Conservation (phyloP, 2,888 invertebrate genomes). For the Leucophenga maculata region DNA sequence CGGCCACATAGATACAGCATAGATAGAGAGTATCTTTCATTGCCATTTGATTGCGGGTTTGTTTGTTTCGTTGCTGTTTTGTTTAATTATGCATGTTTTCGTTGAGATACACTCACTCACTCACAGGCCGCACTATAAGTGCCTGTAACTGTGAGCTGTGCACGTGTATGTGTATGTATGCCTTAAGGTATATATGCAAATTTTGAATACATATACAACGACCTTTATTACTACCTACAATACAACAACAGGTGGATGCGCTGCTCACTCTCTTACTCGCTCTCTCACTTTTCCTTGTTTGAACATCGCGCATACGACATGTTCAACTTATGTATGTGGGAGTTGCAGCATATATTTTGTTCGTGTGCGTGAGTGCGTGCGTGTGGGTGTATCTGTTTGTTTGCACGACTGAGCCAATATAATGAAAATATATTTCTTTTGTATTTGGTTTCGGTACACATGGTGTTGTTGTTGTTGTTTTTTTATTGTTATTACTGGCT, state of each 20-base stretch:
- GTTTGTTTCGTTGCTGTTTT: conserved; percentile 17
- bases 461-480: not conserved
- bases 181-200: not conserved
- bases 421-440: conserved; percentile 12
- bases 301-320: conserved; percentile 4
- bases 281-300: not conserved
- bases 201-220: not conserved
- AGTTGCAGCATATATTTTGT: not conserved
- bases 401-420: conserved; percentile 4
- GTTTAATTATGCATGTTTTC: conserved; percentile 26
- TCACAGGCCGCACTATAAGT: not conserved
- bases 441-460: not conserved
- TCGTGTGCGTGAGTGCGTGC: not conserved
- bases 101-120: not conserved
- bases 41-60: conserved; percentile 19
- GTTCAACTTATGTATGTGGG: not conserved
- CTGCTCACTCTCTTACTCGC: not conserved
- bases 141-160: not conserved
- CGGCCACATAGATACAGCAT: too few relatives aligned
- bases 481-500: not conserved
- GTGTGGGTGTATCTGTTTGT: not conserved
- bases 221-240: conserved; percentile 7
- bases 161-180: too few relatives aligned
- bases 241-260: conserved; percentile 51
- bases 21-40: too few relatives aligned